Conservation (phyloP, 2,888 invertebrate species). For the Micoletzkya japonica region DNA sequence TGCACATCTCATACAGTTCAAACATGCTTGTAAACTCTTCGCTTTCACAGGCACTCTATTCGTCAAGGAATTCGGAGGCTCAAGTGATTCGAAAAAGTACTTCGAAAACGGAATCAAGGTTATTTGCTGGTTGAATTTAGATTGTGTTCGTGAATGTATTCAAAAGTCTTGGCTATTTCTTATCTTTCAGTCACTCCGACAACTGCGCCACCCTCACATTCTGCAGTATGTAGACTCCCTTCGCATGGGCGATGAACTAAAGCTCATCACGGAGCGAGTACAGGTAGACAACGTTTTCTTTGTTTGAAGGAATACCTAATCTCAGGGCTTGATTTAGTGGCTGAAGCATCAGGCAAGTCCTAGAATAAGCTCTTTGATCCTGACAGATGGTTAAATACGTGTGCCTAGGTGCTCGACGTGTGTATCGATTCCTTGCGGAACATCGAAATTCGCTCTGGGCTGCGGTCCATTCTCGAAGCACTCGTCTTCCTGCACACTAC, state of each 20-base stretch:
- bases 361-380: background rate
- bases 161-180: background rate
- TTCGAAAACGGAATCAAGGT: constrained; percentile 30
- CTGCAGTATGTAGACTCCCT: constrained; percentile 16
- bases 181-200: constrained; percentile 16
- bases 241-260: background rate
- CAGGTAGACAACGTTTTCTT: constrained; percentile 24
- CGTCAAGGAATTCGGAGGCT: constrained; percentile 3
- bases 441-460: constrained; percentile 24
- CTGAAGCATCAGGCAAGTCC: background rate
- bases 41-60: constrained; percentile 24
- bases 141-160: background rate
- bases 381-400: background rate
- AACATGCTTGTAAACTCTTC: background rate
- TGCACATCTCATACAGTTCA: background rate
- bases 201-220: constrained; percentile 27
- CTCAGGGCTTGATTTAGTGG: background rate
- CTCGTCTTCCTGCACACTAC: constrained; percentile 28
- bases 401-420: constrained; percentile 16
- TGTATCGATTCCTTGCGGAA: constrained; percentile 22
- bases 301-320: background rate
- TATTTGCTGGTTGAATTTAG: background rate
- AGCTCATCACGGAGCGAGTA: constrained; percentile 24
- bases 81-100: constrained; percentile 1
- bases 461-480: constrained; percentile 22